Conservation (phyloP, 2,113 vertebrate species). For the Percina caprodes region DNA sequence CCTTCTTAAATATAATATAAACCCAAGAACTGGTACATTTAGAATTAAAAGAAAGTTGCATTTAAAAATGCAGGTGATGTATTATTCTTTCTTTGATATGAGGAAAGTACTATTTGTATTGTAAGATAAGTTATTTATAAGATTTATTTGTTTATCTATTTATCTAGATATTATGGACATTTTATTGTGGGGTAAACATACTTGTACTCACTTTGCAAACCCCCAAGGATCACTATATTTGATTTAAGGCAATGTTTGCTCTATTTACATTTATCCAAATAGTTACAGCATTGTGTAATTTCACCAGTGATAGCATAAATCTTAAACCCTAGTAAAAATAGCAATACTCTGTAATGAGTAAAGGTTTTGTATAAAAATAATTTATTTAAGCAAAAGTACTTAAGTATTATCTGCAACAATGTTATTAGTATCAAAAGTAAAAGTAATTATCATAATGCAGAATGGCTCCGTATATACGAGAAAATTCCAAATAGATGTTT, state of each 20-base stretch:
- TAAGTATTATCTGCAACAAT: neutral
- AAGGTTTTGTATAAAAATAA: neutral
- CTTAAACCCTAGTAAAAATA: neutral
- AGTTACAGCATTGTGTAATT: neutral
- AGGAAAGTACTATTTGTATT: neutral
- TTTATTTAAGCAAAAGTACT: neutral
- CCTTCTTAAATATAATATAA: neutral
- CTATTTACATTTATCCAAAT: neutral
- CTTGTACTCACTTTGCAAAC: neutral
- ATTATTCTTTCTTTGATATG: neutral
- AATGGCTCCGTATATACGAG: neutral
- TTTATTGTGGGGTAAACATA: neutral
- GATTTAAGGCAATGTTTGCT: neutral
- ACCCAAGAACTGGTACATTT: neutral
- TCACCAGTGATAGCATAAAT: neutral
- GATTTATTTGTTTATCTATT: too few relatives aligned
- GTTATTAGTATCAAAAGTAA: neutral
- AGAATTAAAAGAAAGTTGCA: neutral
- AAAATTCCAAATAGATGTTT: neutral
- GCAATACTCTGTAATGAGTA: neutral
- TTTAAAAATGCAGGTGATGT: neutral
- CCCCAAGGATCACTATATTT: neutral
- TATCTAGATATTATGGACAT: neutral
- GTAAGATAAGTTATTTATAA: too few relatives aligned
- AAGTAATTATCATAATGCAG: neutral